Percentiles rank a stretch among this genome's conserved stretches.
Evolutionary conservation across 64 coral and sea anemone species (phyloP).

Genomic region (Montipora capricornis): DNA sequence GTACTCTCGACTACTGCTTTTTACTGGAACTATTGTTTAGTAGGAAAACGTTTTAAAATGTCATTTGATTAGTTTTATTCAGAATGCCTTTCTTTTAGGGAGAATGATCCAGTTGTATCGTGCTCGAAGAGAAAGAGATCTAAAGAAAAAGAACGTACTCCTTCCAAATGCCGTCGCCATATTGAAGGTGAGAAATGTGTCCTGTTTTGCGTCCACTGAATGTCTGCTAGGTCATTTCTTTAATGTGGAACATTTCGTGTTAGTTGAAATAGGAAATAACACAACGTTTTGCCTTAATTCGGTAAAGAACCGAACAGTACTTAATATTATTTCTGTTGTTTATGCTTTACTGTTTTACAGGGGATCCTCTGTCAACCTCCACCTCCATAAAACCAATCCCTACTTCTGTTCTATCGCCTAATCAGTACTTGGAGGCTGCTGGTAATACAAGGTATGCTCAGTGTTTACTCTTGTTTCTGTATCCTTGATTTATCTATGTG

Average conservation of each 20-base stretch:
- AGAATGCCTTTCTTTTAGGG: slow-evolving; percentile 4
- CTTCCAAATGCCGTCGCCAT: background rate
- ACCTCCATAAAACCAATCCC: slow-evolving; percentile 26
- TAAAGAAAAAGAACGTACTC: slow-evolving; percentile 4
- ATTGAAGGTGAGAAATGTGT: slow-evolving; percentile 25
- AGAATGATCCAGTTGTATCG: slow-evolving; percentile 18
- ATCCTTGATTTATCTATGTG: background rate
- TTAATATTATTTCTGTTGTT: background rate
- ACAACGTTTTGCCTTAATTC: background rate
- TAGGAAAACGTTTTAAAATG: background rate
- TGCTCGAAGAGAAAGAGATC: slow-evolving; percentile 20
- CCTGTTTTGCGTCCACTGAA: background rate
- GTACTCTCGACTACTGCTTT: slow-evolving; percentile 12
- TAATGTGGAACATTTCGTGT: background rate
- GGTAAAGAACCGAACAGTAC: background rate
- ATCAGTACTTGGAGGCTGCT: slow-evolving; percentile 1
- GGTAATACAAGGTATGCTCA: slow-evolving; percentile 12
- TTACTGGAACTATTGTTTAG: background rate
- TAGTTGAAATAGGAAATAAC: background rate
- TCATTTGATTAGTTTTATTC: background rate
- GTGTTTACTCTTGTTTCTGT: background rate
- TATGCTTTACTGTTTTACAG: background rate
- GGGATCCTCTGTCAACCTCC: slow-evolving; percentile 27
- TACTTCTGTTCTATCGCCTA: background rate
- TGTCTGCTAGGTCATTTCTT: background rate